Evolutionary conservation across 2,888 invertebrate genomes (phyloP), one percentile per base, ranked within the genome.

Genomic region (Leptodirus hochenwartii): DNA sequence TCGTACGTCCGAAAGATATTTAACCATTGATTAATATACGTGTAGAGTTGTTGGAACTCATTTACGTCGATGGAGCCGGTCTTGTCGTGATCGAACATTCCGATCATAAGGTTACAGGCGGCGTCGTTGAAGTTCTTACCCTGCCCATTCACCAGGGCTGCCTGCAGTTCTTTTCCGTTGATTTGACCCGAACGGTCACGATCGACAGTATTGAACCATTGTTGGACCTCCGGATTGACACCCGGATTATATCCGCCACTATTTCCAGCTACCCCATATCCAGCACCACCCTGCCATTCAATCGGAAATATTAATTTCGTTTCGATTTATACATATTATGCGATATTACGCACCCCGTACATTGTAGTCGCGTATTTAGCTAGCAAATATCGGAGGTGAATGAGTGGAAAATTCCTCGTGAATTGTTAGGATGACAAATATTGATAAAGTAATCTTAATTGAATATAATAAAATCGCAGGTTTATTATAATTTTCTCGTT

Each of bases 1-100:
- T 90, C 90, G 49, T 78, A 87, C 2, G 75, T 73, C 48, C 76
- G 74, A 53, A 88, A 90, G 1, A 82, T 78, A 6, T 68, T 62
- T 28, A 84, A 56, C 90, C 90, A 90, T 41, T 88, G 77, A 53
- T 87, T 87, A 17, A 90, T 72, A 47, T 88, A 90, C 32, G 69
- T 73, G 54, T 79, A 90, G 12, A 88, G 61, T 43, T 80, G 76
- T 50, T 81, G 78, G 50, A 90, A 90, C 52, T 87, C 87, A 39
- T 66, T 64, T 2, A 85, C 43, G 48, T 82, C 79, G 40, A 90
- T 85, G 14, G 76, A 75, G n/a, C 85, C 87, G 39, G 68, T 71
- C 35, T 72, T 71, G 46, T 85, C 81, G 42, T 69, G 69, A 49
- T 88, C 87, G 54, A 90, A 90, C 81, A 90, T 81, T 31, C 79